Percentiles rank a stretch among this genome's conserved stretches.
Conservation (phyloP, 2,113 vertebrate species). For the Silurus meridionalis region DNA sequence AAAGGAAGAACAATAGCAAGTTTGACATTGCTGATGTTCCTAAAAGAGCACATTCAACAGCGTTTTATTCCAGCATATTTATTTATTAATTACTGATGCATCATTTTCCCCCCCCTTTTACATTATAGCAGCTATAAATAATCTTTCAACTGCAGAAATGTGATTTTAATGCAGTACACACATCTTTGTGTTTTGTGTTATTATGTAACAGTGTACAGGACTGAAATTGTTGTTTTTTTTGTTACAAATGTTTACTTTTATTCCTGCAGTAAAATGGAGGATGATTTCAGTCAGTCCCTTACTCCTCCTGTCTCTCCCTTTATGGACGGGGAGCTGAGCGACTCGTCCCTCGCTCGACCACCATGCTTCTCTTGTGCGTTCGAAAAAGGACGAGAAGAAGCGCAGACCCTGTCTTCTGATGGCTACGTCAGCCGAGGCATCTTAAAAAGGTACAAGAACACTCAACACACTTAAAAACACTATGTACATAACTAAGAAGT, state of each 20-base stretch:
- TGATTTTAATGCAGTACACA: neutral
- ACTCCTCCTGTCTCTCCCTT: conserved; percentile 74
- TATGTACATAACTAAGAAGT: neutral
- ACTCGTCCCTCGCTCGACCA: conserved; percentile 62
- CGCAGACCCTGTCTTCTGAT: conserved; percentile 72
- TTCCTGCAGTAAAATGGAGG: conserved; percentile 74
- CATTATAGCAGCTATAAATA: neutral
- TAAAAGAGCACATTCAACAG: neutral
- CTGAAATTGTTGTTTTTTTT: neutral
- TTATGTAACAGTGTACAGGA: neutral
- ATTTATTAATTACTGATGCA: neutral
- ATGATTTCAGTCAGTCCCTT: conserved; percentile 69
- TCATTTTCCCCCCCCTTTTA: neutral
- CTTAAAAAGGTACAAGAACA: conserved; percentile 82
- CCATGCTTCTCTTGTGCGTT: conserved; percentile 84
- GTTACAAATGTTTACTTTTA: neutral
- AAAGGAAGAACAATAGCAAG: neutral
- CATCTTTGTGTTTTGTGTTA: neutral
- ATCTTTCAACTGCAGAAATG: too few species aligned
- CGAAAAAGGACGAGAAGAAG: conserved; percentile 67
- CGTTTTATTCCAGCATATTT: neutral
- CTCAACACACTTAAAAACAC: neutral
- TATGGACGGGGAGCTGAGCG: conserved; percentile 72
- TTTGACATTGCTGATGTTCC: neutral
- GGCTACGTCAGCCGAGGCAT: conserved; percentile 83